phyloP scores from a whole-genome alignment of 2,797 vertebrate genomes.

The Chrysolophus pictus region DNA sequence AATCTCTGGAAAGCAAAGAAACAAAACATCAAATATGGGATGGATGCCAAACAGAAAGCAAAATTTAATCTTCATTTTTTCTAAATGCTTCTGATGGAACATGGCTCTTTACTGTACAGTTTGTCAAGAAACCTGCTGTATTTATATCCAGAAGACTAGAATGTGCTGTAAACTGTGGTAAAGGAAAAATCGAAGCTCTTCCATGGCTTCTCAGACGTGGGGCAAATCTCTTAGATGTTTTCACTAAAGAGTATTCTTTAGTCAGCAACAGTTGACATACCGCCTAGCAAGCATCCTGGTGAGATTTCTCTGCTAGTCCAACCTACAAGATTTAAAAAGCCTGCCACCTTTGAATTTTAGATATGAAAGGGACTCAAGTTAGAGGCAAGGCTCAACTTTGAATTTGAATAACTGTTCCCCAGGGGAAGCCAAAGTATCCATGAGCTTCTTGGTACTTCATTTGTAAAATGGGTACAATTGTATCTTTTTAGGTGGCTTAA shows the following conservation, averaged over 20 bases:
- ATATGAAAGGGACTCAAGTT: background rate
- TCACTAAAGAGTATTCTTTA: background rate
- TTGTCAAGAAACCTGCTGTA: background rate
- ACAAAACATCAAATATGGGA: background rate
- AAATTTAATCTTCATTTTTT: slow-evolving; percentile 10
- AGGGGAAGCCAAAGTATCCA: background rate
- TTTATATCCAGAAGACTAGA: background rate
- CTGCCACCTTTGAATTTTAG: background rate
- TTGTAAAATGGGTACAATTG: background rate
- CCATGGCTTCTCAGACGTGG: background rate
- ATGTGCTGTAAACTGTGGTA: background rate
- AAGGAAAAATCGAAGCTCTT: background rate
- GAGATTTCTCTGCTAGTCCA: background rate
- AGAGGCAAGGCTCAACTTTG: background rate
- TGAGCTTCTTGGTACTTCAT: background rate
- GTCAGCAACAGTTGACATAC: background rate
- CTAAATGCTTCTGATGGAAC: background rate
- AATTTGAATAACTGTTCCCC: background rate
- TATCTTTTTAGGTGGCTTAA: background rate
- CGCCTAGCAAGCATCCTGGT: background rate
- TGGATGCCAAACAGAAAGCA: background rate
- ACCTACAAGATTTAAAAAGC: background rate
- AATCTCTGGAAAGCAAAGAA: slow-evolving; percentile 63
- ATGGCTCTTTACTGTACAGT: background rate
- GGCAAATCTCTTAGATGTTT: background rate